Evolutionary conservation across 2,888 invertebrate genomes (phyloP), one percentile per base, ranked within the genome.

Genomic region (Sialis fuliginosa): DNA sequence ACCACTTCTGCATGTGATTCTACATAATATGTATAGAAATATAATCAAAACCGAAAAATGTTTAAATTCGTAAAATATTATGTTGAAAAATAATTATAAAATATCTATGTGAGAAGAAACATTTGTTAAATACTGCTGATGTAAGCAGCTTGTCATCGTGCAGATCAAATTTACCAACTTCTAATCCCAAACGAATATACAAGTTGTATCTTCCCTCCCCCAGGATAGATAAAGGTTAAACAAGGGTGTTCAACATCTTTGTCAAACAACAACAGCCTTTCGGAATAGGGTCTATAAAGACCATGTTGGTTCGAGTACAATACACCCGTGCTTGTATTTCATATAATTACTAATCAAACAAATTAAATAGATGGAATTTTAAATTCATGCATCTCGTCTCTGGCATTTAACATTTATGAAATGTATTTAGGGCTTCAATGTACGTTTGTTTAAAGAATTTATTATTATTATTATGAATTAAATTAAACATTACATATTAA

Each of bases 281-380:
- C 5, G 10, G n/a, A 10, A 37, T 6, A n/a, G 37, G 10, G 7
- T 5, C 37, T 6, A 6, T 9, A 42, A 22, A 32, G 22, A 32
- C 42, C 9, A 32, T 9, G 6, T 13, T 42, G 6, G 31, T 42
- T 6, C 37, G 8, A 37, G 9, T 9, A 42, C 42, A 42, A 42
- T 42, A 31, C 22, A 37, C 37, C 37, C 8, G 37, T 44, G 13
- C 13, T 45, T 30, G 45, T 45, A 45, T 45, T 46, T 47, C 37
- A 47, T 39, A 47, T 47, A 47, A 47, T 47, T 47, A 47, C 47
- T 47, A 47, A 47, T 47, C 47, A 47, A 47, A 47, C 47, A 47
- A 47, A 47, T 47, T 47, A 47, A 47, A 47, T 47, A 42, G 42
- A 47, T 47, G 42, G 42, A 47, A 47, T 47, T 47, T 47, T 47